Evolutionary conservation across 1,140 invertebrate genomes (phyloP).

Genomic region (Chelonus insularis): DNA sequence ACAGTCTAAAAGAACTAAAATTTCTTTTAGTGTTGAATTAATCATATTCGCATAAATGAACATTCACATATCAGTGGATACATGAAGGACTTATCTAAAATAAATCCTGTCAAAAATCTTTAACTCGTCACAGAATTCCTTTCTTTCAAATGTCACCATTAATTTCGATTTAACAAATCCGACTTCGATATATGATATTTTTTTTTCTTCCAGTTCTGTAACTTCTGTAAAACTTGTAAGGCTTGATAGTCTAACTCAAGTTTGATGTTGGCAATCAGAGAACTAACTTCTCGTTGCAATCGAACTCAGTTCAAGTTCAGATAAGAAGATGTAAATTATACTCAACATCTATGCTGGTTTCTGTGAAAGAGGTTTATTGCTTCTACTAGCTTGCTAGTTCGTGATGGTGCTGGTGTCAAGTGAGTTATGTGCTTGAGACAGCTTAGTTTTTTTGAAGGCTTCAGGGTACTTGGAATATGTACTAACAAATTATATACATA

Average conservation of each 20-base stretch:
- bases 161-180: neutral
- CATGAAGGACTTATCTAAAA: no score
- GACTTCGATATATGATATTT: no score
- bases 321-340: slow-evolving; percentile 37
- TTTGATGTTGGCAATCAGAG: slow-evolving; percentile 10
- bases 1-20: no score
- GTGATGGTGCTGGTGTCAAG: slow-evolving; percentile 31
- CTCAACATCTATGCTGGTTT: slow-evolving; percentile 32
- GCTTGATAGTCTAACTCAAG: slow-evolving; percentile 3
- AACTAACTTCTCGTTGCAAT: slow-evolving; percentile 9
- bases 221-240: neutral
- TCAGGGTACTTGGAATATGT: no score
- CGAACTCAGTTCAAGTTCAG: slow-evolving; percentile 23
- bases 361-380: slow-evolving; percentile 33
- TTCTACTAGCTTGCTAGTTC: slow-evolving; percentile 13
- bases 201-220: no score
- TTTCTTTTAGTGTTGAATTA: no score
- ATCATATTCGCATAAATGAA: no score
- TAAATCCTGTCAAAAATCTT: no score
- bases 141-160: neutral
- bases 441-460: slow-evolving; percentile 28
- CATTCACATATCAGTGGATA: no score
- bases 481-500: no score
- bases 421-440: slow-evolving; percentile 36
- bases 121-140: no score